Base-by-base conservation (phyloP, 1,140 invertebrate genomes). In the Bombus balteatus region DNA sequence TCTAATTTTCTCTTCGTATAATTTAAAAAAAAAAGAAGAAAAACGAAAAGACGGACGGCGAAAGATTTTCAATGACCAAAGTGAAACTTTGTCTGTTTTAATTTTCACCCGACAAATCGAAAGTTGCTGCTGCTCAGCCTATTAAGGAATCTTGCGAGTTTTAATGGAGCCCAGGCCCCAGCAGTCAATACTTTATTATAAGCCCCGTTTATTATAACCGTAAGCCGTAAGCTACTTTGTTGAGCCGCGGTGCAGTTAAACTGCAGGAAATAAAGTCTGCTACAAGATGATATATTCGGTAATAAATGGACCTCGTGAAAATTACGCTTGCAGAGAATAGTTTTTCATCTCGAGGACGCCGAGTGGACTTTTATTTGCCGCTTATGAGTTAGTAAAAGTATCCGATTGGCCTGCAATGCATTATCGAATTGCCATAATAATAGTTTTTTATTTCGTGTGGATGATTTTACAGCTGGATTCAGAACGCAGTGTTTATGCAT, bases 191-290 rank as follows among this genome's bases (percentile, higher is more conserved):
- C 34, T 68, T 53, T 66, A 70, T 66, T 70, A 47, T 22, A 53
- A 41, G n/a, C 18, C 18, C 22, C n/a, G 22, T 77, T 53, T 68
- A 57, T 77, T 77, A 47, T 62, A 83, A 77, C 28, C 43, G 43
- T 68, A 41, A 57, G 81, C 43, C 43, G 43, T 53, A 57, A 68
- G 81, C 62, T 68, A 83, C 74, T 83, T 77, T 83, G 81, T 83
- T 13, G 53, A 22, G 39, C 34, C 41, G 81, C 65, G 62, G 18
- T 13, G 59, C 10, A 32, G 47, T 83, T 70, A 68, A 77, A 53
- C 41, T 10, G 25, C 32, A 18, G 57, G 71, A 65, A 62, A 65
- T 82, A 75, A 82, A 66, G 39, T 57, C 41, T 6, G 70, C 9
- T 43, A 12, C 71, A 22, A 57, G 39, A 70, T 83, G 81, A 83